Base-by-base conservation (phyloP, 2,888 invertebrate genomes). In the Macrosiphum euphorbiae region DNA sequence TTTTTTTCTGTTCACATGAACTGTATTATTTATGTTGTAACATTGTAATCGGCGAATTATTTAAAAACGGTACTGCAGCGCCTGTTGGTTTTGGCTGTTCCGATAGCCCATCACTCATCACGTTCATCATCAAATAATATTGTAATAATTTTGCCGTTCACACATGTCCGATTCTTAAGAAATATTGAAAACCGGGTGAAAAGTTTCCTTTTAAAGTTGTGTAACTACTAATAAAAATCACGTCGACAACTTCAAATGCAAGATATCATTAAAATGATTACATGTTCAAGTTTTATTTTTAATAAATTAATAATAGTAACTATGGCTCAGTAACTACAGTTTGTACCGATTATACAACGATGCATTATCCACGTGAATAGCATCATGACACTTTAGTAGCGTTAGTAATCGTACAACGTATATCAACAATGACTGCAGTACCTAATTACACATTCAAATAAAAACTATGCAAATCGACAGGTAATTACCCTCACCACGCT, bases 391-490 rank as follows among this genome's bases (percentile, higher is more conserved):
- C 41, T 84, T 41, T 91, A 84, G 52, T 84, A 84, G 8, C 52
- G 84, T 91, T 52, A 89, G 28, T 89, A 61, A 84, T 84, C 41
- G 52, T 84, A 26, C 50, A 47, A n/a, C 89, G 35, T 91, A 67
- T 90, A 84, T 84, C 13, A 84, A 84, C 91, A 91, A 91, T 67
- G 90, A 90, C 90, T 91, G 84, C 8, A n/a, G n/a, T n/a, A 84
- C 52, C 26, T 58, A 86, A 61, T 92, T 86, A 58, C 58, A 86
- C 58, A 86, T 91, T 91, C 86, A 91, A 58, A 91, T 91, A 86
- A 91, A 58, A 86, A 91, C 91, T 91, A 86, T 92, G 92, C 92
- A 87, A 88, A 92, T 88, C 44, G 67, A 92, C 87, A 92, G 86
- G 92, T 92, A 86, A 92, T 92, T 88, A 88, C 44, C 44, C 92